Evolutionary conservation across 2,888 invertebrate species (phyloP).

Genomic region (Eristalinus aeneus): DNA sequence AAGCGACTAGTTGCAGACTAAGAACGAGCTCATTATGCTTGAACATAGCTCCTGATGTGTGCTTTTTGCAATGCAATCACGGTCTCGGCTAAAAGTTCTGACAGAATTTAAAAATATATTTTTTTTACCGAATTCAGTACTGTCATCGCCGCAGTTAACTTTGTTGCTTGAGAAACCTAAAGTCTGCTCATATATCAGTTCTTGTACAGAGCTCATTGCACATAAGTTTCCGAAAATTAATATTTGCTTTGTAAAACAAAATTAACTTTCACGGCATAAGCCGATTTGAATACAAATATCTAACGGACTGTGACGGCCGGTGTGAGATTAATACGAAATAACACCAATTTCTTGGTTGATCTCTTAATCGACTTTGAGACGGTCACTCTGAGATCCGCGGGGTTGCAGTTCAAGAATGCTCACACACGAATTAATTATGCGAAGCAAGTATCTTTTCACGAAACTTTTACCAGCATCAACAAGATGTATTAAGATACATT

Average conservation of each 20-base stretch:
- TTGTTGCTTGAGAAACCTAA: no score
- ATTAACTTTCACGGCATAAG: background rate
- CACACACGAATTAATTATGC: conserved; percentile 69
- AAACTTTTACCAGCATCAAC: conserved; percentile 68
- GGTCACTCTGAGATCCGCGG: conserved; percentile 22
- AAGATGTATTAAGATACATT: conserved; percentile 70
- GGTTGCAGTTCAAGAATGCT: conserved; percentile 71
- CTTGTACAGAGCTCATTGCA: no score
- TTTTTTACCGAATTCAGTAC: no score
- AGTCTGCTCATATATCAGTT: no score
- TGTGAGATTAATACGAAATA: conserved; percentile 4
- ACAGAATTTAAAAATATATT: no score
- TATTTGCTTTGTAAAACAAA: background rate
- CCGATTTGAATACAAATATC: background rate
- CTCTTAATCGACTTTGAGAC: conserved; percentile 57
- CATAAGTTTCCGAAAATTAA: no score
- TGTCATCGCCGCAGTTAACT: no score
- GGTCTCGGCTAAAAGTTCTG: no score
- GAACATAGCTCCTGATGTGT: no score
- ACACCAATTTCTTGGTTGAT: conserved; percentile 56
- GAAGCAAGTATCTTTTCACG: conserved; percentile 54
- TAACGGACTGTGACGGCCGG: background rate
- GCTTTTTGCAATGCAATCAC: no score
- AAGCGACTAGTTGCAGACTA: no score
- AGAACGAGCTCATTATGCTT: no score